Base-by-base conservation (phyloP, 1,140 invertebrate genomes). In the Adelges cooleyi region DNA sequence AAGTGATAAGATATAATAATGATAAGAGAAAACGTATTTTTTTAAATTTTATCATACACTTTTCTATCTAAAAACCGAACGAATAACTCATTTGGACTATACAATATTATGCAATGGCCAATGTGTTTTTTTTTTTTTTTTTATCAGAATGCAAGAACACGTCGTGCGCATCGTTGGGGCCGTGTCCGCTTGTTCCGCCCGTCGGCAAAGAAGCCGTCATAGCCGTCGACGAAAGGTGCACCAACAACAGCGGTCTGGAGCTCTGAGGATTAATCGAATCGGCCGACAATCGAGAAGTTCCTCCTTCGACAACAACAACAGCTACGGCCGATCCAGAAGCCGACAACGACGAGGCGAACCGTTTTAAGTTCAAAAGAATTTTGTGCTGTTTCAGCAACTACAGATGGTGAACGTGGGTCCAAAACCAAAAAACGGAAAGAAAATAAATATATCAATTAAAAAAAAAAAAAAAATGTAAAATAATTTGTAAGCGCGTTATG, bases 191-290 rank as follows among this genome's bases (percentile, higher is more conserved):
- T 18, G 42, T 49, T 6, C 25, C 44, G 9, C 5, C 29, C 29
- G 11, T 11, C 11, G 49, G 22, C 44, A 54, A 54, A 62, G 52
- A 48, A 36, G 27, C 49, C 3, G 6, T 42, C 1, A 48, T 17
- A 27, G 2, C 17, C 23, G n/a, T 62, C 23, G 18, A 44, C 3
- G 56, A 62, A 33, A 40, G 38, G 1, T 62, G 56, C 6, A 10
- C 42, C 27, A 62, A 62, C 22, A 59, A 59, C 11, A 33, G 29
- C 29, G 29, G 29, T 33, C 33, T 62, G 22, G 42, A 13, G 20
- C 56, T 62, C 56, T 62, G 56, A 62, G 56, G 56, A 44, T 46
- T 62, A 62, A 62, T 46, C n/a, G 42, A 62, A 62, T 62, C 56
- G 56, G 56, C 56, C 56, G 56, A 48, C 20, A 62, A 62, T 62